These are phyloP conservation scores for Lepidostoma basale DNA, from an alignment of 1,140 invertebrate genomes.

Conservation along the genomic window DNA sequence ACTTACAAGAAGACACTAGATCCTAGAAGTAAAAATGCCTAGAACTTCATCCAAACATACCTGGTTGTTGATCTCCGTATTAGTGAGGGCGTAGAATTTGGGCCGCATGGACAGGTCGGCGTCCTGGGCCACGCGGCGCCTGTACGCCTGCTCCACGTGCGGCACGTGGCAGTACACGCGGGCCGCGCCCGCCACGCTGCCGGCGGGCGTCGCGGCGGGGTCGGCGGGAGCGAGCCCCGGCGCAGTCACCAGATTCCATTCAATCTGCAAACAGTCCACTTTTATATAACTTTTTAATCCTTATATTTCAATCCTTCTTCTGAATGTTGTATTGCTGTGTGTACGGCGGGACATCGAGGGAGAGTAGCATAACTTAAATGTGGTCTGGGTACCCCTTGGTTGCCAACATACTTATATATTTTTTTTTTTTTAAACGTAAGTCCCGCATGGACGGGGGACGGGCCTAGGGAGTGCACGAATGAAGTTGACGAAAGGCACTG, in stretches of 20 bases:
- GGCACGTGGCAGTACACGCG: constrained; percentile 78
- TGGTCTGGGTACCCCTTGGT: no score
- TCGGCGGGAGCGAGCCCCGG: constrained; percentile 52
- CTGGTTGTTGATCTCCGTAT: constrained; percentile 76
- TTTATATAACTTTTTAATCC: no score
- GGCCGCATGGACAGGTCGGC: constrained; percentile 77
- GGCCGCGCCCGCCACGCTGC: constrained; percentile 49
- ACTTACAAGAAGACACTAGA: no score
- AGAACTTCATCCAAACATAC: constrained; percentile 43
- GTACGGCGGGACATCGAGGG: no score
- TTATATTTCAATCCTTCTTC: no score
- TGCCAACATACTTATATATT: no score
- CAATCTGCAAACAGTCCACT: constrained; percentile 67
- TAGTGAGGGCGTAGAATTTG: constrained; percentile 85
- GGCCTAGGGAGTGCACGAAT: no score
- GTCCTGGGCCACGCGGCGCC: constrained; percentile 70
- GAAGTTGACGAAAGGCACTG: no score
- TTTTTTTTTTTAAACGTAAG: no score
- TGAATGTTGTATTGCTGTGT: no score
- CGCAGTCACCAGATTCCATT: constrained; percentile 82
- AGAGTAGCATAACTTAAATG: no score
- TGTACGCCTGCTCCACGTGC: constrained; percentile 80
- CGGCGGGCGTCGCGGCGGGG: constrained; percentile 50
- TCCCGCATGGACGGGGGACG: no score
- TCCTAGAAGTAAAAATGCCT: neutral